A percentile compares a stretch with the other conserved stretches of the same genome.
These are phyloP conservation scores for Cotesia typhae DNA, from an alignment of 1,140 invertebrate species.

Conservation along the genomic window DNA sequence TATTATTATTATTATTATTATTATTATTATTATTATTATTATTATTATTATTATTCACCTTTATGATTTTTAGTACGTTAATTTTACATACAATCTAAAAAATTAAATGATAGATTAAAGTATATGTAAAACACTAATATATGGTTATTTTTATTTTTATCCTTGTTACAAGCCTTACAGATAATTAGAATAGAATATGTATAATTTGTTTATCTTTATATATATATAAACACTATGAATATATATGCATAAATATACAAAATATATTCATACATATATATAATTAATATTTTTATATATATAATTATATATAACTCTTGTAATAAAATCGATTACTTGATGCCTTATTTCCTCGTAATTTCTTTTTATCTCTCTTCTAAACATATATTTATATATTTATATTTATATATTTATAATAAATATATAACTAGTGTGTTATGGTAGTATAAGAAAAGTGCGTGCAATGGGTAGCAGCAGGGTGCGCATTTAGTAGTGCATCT, in stretches of 20 bases:
- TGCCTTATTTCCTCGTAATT: constrained; percentile 1
- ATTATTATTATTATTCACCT: constrained; percentile 13
- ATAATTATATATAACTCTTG: constrained; percentile 51
- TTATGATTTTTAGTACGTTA: constrained; percentile 23
- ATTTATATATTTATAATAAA: constrained; percentile 62
- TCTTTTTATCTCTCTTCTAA: constrained; percentile 24
- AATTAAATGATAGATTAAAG: constrained; percentile 15
- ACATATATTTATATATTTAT: constrained; percentile 1
- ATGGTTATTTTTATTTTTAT: constrained; percentile 64
- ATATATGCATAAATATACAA: no score
- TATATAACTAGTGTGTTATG: constrained; percentile 60
- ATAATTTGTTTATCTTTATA: constrained; percentile 58
- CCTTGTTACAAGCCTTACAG: constrained; percentile 66
- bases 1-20: background rate
- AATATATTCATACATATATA: no score
- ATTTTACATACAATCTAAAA: constrained; percentile 26
- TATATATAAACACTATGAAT: background rate
- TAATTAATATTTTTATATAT: no score
- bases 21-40: constrained; percentile 4
- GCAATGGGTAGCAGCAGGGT: constrained; percentile 63
- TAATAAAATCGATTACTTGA: constrained; percentile 65
- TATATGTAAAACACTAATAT: constrained; percentile 67
- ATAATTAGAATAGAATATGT: constrained; percentile 64
- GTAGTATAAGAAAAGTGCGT: constrained; percentile 66
- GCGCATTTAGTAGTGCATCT: constrained; percentile 57